Base-by-base conservation (phyloP, 2,888 invertebrate genomes). In the Colletes collaris region DNA sequence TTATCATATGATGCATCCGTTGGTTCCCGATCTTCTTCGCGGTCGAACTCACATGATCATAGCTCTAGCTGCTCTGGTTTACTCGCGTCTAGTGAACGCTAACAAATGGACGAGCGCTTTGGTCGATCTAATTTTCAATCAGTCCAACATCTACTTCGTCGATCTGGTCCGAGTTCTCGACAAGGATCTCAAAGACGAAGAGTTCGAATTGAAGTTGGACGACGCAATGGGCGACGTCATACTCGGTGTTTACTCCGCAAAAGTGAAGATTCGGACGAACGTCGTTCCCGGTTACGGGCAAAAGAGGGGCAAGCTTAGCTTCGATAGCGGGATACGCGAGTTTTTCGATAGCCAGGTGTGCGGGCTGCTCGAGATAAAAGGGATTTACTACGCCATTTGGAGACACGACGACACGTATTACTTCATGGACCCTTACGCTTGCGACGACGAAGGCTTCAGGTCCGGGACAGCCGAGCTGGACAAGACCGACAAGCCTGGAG, bases 71-170 rank as follows among this genome's bases (percentile, higher is more conserved):
- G 89, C 90, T 0, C 40, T 92, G 0, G 82, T 93, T 10, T 93
- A 92, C 46, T 90, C 92, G 0, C 86, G 89, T 1, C 56, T 93
- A 13, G 84, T 91, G 8, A 88, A 83, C 46, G 82, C 90, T 0
- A 91, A 90, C 40, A 92, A 90, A 16, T 93, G 93, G 93, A 89
- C 89, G 0, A 89, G 83, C 6, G 82, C 87, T 0, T 70, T 92
- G 60, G 66, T 93, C 3, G 91, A 93, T 65, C 55, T 92, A 16
- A 92, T 93, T n/a, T 90, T 93, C 71, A 92, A 93, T 55, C 91
- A 92, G 40, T 84, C 92, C 0, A 90, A 92, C 67, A 89, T 92
- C 2, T 93, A 92, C 58, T 79, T 93, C 50, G 81, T 92, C 7
- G 93, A 92, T 66, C 68, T 93, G 8, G 87, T 86, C 0, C 84